Conservation (phyloP, 2,888 invertebrate species). For the Amphimallon solstitiale region DNA sequence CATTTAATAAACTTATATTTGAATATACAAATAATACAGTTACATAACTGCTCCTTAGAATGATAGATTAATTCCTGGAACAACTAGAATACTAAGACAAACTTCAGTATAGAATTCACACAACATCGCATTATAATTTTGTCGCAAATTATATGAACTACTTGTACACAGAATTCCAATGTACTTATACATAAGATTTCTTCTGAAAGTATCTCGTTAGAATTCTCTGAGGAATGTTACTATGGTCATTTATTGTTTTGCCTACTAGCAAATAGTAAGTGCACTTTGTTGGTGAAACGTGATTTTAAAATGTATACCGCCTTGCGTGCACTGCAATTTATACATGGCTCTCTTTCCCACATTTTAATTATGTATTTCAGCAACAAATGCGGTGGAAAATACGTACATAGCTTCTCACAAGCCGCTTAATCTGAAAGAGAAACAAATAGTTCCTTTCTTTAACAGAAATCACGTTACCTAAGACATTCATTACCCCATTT, state of each 20-base stretch:
- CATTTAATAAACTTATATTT: too few relatives aligned
- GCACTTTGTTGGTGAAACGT: background rate
- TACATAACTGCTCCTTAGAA: too few relatives aligned
- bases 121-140: too few relatives aligned
- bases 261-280: too few relatives aligned
- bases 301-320: slow-evolving; percentile 9
- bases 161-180: background rate
- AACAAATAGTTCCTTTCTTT: slow-evolving; percentile 5
- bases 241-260: background rate
- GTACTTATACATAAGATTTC: background rate
- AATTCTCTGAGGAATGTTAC: background rate
- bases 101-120: too few relatives aligned
- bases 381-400: background rate
- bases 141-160: too few relatives aligned
- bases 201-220: background rate
- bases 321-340: slow-evolving; percentile 3
- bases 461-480: background rate
- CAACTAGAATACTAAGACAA: too few relatives aligned
- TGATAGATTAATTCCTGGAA: too few relatives aligned
- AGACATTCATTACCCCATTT: too few relatives aligned
- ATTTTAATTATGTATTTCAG: slow-evolving; percentile 16
- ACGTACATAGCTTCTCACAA: background rate
- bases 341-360: slow-evolving; percentile 3
- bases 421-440: background rate
- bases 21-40: too few relatives aligned